phyloP scores from a whole-genome alignment of 2,113 vertebrate genomes.

The Neodontobutis hainanensis region DNA sequence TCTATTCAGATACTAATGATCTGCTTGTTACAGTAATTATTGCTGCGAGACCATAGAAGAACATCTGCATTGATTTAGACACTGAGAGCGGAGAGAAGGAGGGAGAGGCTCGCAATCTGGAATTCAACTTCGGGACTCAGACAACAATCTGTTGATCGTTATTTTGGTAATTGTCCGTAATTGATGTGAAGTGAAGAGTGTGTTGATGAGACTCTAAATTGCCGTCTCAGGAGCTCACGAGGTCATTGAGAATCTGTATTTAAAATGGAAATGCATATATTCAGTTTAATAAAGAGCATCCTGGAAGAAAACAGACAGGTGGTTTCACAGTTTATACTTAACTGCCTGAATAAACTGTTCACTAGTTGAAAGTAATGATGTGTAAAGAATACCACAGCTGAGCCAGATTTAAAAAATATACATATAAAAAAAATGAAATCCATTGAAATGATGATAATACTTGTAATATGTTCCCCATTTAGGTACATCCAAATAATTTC shows the following conservation, averaged over 20 bases:
- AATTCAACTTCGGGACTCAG: constrained; percentile 62
- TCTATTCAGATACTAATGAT: constrained; percentile 79
- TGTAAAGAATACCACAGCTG: constrained; percentile 10
- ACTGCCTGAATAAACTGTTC: constrained; percentile 45
- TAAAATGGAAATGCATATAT: constrained; percentile 51
- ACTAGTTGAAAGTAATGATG: constrained; percentile 46
- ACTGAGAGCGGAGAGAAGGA: constrained; percentile 57
- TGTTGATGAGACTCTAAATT: constrained; percentile 62
- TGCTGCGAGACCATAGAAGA: constrained; percentile 72
- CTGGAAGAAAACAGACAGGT: constrained; percentile 58
- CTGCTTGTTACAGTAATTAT: constrained; percentile 80
- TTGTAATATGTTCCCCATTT: no score
- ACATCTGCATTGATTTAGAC: constrained; percentile 81
- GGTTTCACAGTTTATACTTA: constrained; percentile 49
- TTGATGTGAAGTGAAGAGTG: constrained; percentile 64
- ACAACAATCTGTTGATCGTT: constrained; percentile 77
- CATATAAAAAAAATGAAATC: neutral
- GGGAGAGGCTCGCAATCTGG: constrained; percentile 77
- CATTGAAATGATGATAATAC: no score
- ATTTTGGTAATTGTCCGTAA: constrained; percentile 78
- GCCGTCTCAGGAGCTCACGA: constrained; percentile 48
- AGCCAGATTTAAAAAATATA: no score
- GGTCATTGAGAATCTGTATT: constrained; percentile 58
- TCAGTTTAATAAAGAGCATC: constrained; percentile 55
- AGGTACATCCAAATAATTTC: neutral